Evolutionary conservation across 2,888 invertebrate genomes (phyloP), one percentile per base, ranked within the genome.

Genomic region (Miltochrista miniata): DNA sequence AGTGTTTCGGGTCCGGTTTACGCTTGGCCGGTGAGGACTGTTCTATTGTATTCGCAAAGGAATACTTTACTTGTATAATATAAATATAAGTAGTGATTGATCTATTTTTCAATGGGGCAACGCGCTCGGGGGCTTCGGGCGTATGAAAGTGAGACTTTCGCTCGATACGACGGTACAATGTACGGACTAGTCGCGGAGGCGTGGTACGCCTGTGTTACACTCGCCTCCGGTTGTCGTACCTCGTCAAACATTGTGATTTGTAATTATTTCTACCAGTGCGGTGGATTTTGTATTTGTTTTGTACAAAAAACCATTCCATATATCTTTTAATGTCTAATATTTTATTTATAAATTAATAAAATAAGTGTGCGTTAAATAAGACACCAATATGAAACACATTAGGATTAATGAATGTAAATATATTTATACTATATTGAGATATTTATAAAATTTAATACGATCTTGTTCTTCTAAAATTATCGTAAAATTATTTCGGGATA

Each of bases 291-390:
- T 85, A 82, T 85, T 89, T 87, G 81, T 81, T 87, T 89, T 91
- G 90, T 90, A 90, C 90, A 90, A 90, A 77, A 87, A 90, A 88
- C 87, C 90, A 91, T 91, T 91, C 90, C 90, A 88, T 90, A 76
- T 82, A 80, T 80, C 83, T 84, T 86, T 84, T 86, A 83, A 84
- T 80, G 75, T 85, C 80, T 88, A 83, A 82, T 80, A 76, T 84
- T 87, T 89, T 83, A 90, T 87, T 87, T 87, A 83, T 85, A 81
- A 79, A 79, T 74, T 70, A 79, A 54, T 69, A 66, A 79, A 75
- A 65, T 89, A 89, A 87, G 89, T 81, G 85, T 87, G 89, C 87
- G 79, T 89, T 86, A 81, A 84, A 87, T 90, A 90, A 90, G 89
- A 91, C 91, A 91, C 91, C 91, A 91, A 91, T 89, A 88, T 90